Evolutionary conservation across 2,113 vertebrate genomes (phyloP).

Genomic region (Mustelus asterias): DNA sequence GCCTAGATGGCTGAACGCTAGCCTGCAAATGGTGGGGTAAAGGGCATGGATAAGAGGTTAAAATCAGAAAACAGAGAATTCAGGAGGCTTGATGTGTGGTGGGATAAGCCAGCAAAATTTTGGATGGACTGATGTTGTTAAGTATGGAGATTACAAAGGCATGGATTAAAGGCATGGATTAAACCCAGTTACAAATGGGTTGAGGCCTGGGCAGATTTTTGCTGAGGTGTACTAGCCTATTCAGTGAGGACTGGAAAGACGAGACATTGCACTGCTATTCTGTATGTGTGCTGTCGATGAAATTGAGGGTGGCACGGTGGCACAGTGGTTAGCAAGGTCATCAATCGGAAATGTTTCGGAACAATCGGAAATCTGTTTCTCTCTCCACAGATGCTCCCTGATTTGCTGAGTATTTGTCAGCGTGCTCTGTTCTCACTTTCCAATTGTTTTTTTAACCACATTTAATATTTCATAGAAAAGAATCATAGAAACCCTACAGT

Average conservation of each 20-base stretch:
- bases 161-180: neutral
- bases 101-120: neutral
- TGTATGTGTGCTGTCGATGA: neutral
- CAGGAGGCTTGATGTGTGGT: neutral
- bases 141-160: neutral
- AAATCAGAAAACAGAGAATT: neutral
- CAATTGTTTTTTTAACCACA: too few relatives aligned
- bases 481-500: too few relatives aligned
- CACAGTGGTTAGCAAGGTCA: too few relatives aligned
- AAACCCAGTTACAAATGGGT: neutral
- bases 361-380: too few relatives aligned
- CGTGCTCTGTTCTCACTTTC: neutral
- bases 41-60: neutral
- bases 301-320: neutral
- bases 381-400: too few relatives aligned
- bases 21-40: neutral
- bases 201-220: neutral
- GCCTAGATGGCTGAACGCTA: neutral
- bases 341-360: too few relatives aligned
- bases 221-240: neutral
- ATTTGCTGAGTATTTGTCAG: neutral
- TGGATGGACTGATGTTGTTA: neutral
- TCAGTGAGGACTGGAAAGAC: neutral
- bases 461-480: too few relatives aligned
- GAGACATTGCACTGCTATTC: neutral